These are phyloP conservation scores for Sipha maydis DNA, from an alignment of 2,888 invertebrate species.

Conservation along the genomic window DNA sequence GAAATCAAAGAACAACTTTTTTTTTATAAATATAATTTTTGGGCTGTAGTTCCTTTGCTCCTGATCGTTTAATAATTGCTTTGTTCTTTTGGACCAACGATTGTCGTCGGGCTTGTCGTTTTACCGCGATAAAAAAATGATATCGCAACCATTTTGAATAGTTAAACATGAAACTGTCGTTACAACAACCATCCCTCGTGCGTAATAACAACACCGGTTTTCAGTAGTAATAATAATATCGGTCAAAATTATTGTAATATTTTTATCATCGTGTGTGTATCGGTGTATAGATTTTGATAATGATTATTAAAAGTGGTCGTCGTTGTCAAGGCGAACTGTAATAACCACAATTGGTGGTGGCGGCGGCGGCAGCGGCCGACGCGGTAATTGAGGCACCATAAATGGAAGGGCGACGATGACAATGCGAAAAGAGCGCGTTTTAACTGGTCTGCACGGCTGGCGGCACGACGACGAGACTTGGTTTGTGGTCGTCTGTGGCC, in stretches of 20 bases:
- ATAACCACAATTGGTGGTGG: conserved; percentile 56
- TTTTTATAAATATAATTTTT: not conserved
- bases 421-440: conserved; percentile 61
- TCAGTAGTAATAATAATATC: not conserved
- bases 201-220: not conserved
- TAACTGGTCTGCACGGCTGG: conserved; percentile 58
- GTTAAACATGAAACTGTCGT: not conserved
- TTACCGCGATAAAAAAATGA: not conserved
- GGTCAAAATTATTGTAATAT: not conserved
- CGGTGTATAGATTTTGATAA: conserved; percentile 44
- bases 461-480: conserved; percentile 47
- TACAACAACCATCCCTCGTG: not conserved
- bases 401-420: conserved; percentile 62
- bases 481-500: conserved; percentile 27
- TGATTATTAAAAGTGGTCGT: conserved; percentile 59
- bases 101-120: not conserved
- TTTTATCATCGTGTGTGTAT: not conserved
- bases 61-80: not conserved
- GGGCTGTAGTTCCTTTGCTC: not conserved
- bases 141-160: not conserved
- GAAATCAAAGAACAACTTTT: not conserved
- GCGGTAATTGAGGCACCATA: conserved; percentile 60
- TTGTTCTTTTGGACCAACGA: no score
- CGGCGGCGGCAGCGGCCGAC: not conserved
- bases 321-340: conserved; percentile 60